Evolutionary conservation across 2,888 invertebrate genomes (phyloP), one percentile per base, ranked within the genome.

Genomic region (Drosophila yooni): DNA sequence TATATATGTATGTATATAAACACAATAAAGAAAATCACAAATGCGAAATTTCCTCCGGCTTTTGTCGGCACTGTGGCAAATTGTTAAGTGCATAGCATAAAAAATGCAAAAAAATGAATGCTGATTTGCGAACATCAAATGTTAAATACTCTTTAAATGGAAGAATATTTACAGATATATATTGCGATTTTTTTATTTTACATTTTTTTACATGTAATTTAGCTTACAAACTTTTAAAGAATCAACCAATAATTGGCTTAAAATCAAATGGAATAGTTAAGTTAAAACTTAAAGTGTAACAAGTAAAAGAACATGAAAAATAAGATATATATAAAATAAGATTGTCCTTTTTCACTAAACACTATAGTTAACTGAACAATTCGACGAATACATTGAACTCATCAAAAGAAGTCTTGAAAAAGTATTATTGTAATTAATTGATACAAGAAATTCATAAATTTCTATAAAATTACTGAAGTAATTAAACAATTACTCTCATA

Each of bases 41-140:
- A 79, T 73, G 79, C 73, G 79, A 79, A 79, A 69, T 77, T 69
- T 77, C 67, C 72, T 57, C 71, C 48, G 57, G 51, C 60, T 74
- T 74, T 77, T 69, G 68, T 69, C 61, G 68, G 38, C 48, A 43
- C 78, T 80, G 75, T 82, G 82, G 71, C 80, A 82, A 82, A 82
- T 82, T 78, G 78, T 63, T 73, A 76, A 81, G 74, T 71, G 73
- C 76, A 56, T 33, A 34, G 70, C 68, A 70, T 78, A 74, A 68
- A 78, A 79, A 74, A 74, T 66, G 34, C 38, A 46, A 0, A 38
- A 58, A 58, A 70, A 18, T 13, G 1, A 15, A 25, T 2, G 1
- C 2, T 1, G 2, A 21, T 31, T 15, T 13, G n/a, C 0, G 27
- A n/a, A 40, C 0, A 25, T 0, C 34, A n/a, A 52, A 43, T n/a